Percentiles rank a stretch among this genome's conserved stretches.
phyloP scores from a whole-genome alignment of 2,888 invertebrate species.

The Nomada flava region DNA sequence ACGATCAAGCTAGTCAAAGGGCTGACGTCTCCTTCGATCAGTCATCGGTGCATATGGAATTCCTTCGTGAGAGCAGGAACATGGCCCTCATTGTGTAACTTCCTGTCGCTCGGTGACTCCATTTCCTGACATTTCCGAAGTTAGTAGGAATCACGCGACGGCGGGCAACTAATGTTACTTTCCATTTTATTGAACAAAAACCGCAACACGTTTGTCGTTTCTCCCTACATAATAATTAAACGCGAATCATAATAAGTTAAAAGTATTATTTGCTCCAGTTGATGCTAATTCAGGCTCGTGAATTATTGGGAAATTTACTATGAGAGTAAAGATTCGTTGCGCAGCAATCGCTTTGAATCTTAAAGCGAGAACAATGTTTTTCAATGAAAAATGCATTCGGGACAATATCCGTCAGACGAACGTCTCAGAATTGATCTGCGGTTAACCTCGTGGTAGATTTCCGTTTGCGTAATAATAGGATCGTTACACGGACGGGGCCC shows the following conservation, averaged over 20 bases:
- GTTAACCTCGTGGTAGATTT: constrained; percentile 48
- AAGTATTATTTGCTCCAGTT: not conserved
- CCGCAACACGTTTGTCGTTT: not conserved
- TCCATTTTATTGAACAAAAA: constrained; percentile 52
- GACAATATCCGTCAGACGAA: constrained; percentile 22
- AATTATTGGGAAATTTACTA: not conserved
- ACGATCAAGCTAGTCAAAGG: constrained; percentile 16
- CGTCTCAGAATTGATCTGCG: constrained; percentile 57
- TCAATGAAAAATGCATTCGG: constrained; percentile 7
- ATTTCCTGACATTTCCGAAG: constrained; percentile 62
- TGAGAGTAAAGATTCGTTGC: not conserved
- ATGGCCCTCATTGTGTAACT: constrained; percentile 58
- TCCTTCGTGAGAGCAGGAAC: constrained; percentile 54
- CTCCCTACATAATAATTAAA: not conserved
- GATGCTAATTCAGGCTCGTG: not conserved
- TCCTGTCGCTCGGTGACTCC: constrained; percentile 53
- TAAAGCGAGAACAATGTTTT: constrained; percentile 13
- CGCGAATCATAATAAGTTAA: not conserved
- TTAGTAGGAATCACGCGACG: constrained; percentile 38
- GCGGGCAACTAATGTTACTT: constrained; percentile 36
- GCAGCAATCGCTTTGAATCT: not conserved
- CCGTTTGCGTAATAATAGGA: constrained; percentile 68
- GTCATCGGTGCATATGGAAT: constrained; percentile 37
- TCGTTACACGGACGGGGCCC: constrained; percentile 53
- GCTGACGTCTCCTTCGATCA: constrained; percentile 12